Percentiles rank a stretch among this genome's conserved stretches.
Evolutionary conservation across 2,888 invertebrate genomes (phyloP).

Genomic region (Lacanobia oleracea): DNA sequence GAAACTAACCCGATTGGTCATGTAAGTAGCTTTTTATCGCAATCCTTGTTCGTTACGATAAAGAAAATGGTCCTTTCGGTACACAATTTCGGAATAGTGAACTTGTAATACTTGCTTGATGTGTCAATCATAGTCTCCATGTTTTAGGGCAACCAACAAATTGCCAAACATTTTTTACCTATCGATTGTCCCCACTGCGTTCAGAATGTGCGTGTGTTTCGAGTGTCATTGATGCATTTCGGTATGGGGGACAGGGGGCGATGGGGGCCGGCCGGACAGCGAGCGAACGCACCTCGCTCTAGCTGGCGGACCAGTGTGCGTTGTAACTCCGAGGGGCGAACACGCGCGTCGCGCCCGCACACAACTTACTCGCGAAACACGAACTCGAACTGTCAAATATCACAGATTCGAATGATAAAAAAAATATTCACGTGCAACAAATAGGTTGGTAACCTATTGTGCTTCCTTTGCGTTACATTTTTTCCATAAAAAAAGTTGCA

Average conservation of each 20-base stretch:
- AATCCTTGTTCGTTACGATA: neutral
- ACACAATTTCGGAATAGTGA: neutral
- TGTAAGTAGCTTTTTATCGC: neutral
- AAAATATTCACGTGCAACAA: constrained; percentile 69
- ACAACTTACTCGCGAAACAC: constrained; percentile 86
- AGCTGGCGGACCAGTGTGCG: constrained; percentile 82
- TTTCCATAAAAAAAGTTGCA: constrained; percentile 72
- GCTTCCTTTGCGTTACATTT: constrained; percentile 70
- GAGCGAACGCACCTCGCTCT: constrained; percentile 72
- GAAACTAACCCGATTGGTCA: neutral
- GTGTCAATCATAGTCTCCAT: constrained; percentile 11
- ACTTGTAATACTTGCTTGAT: neutral
- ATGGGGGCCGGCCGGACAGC: constrained; percentile 78
- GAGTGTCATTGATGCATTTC: constrained; percentile 90
- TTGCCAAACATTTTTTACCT: constrained; percentile 74
- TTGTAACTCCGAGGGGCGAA: constrained; percentile 81
- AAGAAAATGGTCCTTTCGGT: neutral
- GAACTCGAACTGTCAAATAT: constrained; percentile 75
- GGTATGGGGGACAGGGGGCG: constrained; percentile 83
- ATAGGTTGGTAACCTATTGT: constrained; percentile 81
- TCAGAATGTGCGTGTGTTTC: constrained; percentile 88
- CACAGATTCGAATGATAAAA: constrained; percentile 61
- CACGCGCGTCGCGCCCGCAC: constrained; percentile 85
- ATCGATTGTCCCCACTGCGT: constrained; percentile 83
- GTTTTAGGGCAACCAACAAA: constrained; percentile 50